Evolutionary conservation across 2,888 invertebrate genomes (phyloP), one percentile per base, ranked within the genome.

Genomic region (Drosophila anomelani): DNA sequence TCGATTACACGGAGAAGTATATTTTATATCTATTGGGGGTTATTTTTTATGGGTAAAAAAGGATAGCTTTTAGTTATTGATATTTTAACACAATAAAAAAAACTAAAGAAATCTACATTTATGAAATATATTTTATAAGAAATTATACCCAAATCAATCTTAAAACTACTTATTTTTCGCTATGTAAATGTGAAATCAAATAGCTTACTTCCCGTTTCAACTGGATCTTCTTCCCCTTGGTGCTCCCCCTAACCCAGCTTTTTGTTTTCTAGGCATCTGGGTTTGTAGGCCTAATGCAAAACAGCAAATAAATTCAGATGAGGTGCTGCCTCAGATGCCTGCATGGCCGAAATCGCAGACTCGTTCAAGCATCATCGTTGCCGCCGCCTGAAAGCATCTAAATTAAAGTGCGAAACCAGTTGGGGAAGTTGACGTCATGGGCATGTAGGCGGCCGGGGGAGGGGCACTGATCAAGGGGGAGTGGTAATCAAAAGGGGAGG

Each of bases 211-310:
- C 73, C 73, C 73, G 73, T 41, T 64, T 29, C 26, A 49, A 72
- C 63, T 73, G 64, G 63, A 72, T 72, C 72, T 53, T 43, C 58
- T 49, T 39, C 8, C 17, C 15, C 20, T 17, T 26, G 17, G 4
- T 17, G 13, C 17, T 10, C 2, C 26, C 26, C 26, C 17, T 4
- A 20, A 4, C 34, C 17, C 32, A 13, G 15, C 6, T 46, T 1
- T 63, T 88, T 85, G 17, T 59, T 88, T 87, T 75, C 84, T 88
- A 89, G 88, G 88, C 88, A 86, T 88, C 83, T 89, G 80, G 88
- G 88, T 88, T 89, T 89, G 77, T 88, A 88, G 88, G 88, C 88
- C 89, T 89, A 88, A 49, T 77, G 81, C 88, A 85, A 81, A 86
- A 75, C 71, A 77, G 76, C 76, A 68, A 74, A 70, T 74, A 83